Conservation (phyloP, 2,797 vertebrate genomes). For the Arnoldichthys spilopterus region DNA sequence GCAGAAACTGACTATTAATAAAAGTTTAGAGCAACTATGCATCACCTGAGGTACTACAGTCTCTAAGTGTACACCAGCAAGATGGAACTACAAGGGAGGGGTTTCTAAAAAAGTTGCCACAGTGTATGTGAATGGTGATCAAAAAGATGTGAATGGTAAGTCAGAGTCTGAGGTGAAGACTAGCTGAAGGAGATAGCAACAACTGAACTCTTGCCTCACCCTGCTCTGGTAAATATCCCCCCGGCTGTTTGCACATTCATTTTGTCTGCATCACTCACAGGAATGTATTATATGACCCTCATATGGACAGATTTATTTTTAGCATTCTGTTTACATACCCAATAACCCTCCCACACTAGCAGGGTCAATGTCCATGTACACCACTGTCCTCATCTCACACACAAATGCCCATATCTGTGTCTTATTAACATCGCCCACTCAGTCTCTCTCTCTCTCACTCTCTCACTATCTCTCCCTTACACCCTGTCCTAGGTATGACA, state of each 20-base stretch:
- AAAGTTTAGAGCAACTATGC: neutral
- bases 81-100: neutral
- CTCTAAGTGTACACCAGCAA: too few species aligned
- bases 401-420: conserved; percentile 64
- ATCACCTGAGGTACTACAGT: neutral
- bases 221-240: conserved; percentile 41
- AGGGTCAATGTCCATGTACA: conserved; percentile 45
- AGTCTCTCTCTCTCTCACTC: conserved; percentile 38
- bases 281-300: conserved; percentile 41
- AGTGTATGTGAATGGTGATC: neutral
- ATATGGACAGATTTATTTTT: conserved; percentile 54
- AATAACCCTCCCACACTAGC: conserved; percentile 40
- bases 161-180: conserved; percentile 10
- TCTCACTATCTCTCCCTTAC: conserved; percentile 16
- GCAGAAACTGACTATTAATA: neutral
- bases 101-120: neutral
- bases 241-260: conserved; percentile 36
- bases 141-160: neutral
- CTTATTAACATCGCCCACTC: conserved; percentile 68
- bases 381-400: conserved; percentile 35
- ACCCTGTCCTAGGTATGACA: conserved; percentile 63
- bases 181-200: neutral
- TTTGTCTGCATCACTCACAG: conserved; percentile 29
- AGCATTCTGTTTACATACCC: conserved; percentile 51
- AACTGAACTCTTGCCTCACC: conserved; percentile 36